phyloP scores from a whole-genome alignment of 2,113 vertebrate species.

The Phalacrocorax aristotelis region DNA sequence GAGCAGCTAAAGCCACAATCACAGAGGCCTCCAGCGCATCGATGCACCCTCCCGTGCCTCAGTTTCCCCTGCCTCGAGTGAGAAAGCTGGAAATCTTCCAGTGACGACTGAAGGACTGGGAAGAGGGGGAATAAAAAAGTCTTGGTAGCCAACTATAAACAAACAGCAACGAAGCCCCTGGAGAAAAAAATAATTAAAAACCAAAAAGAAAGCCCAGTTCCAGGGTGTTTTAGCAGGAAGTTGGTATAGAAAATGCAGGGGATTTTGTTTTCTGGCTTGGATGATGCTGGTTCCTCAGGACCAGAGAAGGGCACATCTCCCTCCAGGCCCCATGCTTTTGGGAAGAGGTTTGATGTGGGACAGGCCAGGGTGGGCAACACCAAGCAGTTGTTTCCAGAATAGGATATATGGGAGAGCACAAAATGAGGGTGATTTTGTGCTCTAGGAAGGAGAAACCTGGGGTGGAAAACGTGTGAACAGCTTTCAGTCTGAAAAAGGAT shows the following conservation, averaged over 20 bases:
- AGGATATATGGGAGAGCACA: background rate
- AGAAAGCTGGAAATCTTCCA: background rate
- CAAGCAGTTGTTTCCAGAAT: background rate
- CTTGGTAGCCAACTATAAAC: background rate
- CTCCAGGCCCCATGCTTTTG: background rate
- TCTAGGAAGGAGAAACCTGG: background rate
- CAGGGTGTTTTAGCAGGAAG: background rate
- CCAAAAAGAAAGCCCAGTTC: background rate
- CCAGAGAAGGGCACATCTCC: background rate
- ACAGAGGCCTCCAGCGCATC: rapidly evolving
- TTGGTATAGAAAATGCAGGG: background rate
- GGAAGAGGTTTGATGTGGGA: background rate
- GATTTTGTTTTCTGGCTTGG: background rate
- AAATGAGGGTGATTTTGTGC: background rate
- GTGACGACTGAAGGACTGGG: rapidly evolving
- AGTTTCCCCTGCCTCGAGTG: background rate
- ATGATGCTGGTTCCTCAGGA: background rate
- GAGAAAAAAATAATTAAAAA: background rate
- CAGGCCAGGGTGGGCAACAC: background rate
- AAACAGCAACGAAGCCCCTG: background rate
- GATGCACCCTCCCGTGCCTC: background rate
- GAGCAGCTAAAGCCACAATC: background rate
- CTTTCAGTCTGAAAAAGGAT: background rate
- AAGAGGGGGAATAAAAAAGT: background rate
- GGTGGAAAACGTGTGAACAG: background rate